Conservation (phyloP, 2,888 invertebrate genomes). For the Sinodicranocentrus sp. region DNA sequence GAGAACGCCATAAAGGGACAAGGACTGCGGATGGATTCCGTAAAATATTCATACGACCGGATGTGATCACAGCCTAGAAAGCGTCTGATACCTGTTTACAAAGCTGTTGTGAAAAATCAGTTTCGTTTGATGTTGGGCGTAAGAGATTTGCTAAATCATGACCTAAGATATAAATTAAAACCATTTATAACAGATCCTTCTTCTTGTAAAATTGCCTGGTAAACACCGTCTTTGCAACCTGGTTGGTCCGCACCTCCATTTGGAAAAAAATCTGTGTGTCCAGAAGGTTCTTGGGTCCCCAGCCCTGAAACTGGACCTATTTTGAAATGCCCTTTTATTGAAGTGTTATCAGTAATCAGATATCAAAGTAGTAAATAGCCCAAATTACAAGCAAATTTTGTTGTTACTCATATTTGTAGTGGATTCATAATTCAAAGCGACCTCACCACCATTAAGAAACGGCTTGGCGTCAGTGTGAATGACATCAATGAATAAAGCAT, state of each 20-base stretch:
- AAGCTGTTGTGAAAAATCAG: constrained; percentile 73
- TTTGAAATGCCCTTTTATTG: no score
- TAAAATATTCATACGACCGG: constrained; percentile 89
- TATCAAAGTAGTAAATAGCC: no score
- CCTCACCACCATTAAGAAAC: constrained; percentile 77
- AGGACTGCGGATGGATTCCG: constrained; percentile 87
- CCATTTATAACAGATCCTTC: constrained; percentile 83
- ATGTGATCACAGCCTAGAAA: constrained; percentile 93
- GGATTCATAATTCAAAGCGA: constrained; percentile 36
- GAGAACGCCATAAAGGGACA: constrained; percentile 89
- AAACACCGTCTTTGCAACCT: constrained; percentile 83
- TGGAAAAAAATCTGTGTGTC: constrained; percentile 94
- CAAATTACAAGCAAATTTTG: no score
- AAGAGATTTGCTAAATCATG: not conserved
- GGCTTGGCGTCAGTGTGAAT: constrained; percentile 78
- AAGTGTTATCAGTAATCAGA: no score
- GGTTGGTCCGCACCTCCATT: constrained; percentile 92
- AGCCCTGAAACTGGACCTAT: constrained; percentile 80
- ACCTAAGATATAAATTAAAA: constrained; percentile 73
- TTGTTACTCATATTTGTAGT: constrained; percentile 47
- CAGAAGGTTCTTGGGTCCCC: constrained; percentile 89
- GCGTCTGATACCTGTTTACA: constrained; percentile 82
- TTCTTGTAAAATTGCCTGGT: constrained; percentile 83
- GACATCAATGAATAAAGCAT: constrained; percentile 76
- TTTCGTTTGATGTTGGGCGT: constrained; percentile 35